A percentile compares a stretch with the other conserved stretches of the same genome.
These are phyloP conservation scores for Luperina testacea DNA, from an alignment of 2,888 invertebrate species.

Conservation along the genomic window DNA sequence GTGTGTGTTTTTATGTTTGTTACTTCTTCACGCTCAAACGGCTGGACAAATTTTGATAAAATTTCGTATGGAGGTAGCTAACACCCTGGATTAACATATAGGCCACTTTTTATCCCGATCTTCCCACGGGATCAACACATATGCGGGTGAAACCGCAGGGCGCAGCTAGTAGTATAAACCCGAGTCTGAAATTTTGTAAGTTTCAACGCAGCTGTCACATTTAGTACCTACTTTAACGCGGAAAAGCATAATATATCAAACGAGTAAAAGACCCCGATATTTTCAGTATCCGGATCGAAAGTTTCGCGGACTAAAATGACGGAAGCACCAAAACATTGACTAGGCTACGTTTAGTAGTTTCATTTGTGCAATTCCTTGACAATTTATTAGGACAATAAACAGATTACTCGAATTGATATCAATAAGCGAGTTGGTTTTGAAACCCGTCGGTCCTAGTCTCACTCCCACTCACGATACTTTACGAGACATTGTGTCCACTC, in stretches of 20 bases:
- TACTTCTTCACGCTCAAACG: no score
- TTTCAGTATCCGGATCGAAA: conserved; percentile 1
- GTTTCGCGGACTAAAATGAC: neutral
- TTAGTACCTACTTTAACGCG: neutral
- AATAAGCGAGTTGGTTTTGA: conserved; percentile 49
- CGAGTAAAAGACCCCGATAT: no score
- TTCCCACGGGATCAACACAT: no score
- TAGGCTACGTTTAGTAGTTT: neutral
- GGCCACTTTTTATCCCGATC: no score
- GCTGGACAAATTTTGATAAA: no score
- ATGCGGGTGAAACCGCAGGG: no score
- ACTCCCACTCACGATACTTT: conserved; percentile 70
- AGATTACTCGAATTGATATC: conserved; percentile 39
- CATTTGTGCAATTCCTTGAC: conserved; percentile 20
- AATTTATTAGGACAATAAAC: conserved; percentile 48
- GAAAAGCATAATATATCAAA: neutral
- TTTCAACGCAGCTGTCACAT: neutral
- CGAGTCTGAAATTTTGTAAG: no score
- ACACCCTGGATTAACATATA: no score
- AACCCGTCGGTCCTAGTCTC: conserved; percentile 66
- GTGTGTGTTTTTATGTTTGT: no score
- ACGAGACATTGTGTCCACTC: conserved; percentile 72
- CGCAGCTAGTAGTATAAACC: no score
- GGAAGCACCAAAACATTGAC: conserved; percentile 8
- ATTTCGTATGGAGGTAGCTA: no score